Evolutionary conservation across 2,113 vertebrate species (phyloP).

Genomic region (Anser brachyrhynchus): DNA sequence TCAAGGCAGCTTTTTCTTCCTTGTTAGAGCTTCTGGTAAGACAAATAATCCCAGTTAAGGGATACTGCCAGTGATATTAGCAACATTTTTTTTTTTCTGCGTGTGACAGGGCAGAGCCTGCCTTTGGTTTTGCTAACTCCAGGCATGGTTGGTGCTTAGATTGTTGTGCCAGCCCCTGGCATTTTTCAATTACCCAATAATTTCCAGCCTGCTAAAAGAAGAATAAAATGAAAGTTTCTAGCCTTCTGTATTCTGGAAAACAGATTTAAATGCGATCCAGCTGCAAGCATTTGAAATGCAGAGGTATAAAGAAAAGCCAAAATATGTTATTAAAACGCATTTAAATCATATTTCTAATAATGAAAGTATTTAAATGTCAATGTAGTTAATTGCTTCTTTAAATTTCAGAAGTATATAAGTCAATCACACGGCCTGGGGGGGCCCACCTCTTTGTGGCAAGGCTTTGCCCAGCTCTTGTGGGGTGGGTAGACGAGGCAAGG

Average conservation of each 20-base stretch:
- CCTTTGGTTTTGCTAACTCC: neutral
- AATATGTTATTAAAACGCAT: neutral
- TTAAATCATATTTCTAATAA: neutral
- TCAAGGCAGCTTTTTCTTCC: neutral
- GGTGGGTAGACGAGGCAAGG: neutral
- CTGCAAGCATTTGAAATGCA: neutral
- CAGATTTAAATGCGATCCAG: neutral
- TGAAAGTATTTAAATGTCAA: neutral
- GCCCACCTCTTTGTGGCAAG: neutral
- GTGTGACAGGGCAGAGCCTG: neutral
- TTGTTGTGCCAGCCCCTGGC: neutral
- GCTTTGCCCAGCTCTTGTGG: neutral
- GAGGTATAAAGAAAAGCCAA: neutral
- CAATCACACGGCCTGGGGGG: neutral
- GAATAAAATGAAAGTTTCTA: neutral
- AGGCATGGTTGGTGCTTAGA: neutral
- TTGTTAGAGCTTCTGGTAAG: neutral
- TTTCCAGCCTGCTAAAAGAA: neutral
- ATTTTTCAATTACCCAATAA: neutral
- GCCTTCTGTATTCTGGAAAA: neutral
- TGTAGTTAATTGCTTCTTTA: neutral
- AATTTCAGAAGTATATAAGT: neutral
- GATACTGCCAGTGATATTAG: neutral
- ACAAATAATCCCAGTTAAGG: neutral
- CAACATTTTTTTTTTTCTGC: neutral